Base-by-base conservation (phyloP, 2,888 invertebrate genomes). In the Pterostichus niger region DNA sequence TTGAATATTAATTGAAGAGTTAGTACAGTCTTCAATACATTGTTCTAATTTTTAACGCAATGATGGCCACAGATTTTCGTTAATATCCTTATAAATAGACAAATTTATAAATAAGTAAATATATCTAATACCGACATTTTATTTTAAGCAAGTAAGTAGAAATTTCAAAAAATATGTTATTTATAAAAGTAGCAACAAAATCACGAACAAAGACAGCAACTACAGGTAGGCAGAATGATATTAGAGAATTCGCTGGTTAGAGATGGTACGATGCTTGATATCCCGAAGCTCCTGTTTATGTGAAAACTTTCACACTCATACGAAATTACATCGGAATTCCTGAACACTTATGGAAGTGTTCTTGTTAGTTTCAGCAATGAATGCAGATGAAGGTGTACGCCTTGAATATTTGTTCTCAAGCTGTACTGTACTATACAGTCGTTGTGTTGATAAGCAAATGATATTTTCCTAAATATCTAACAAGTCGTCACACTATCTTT, bases 271-370 rank as follows among this genome's bases (percentile, higher is more conserved):
- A 59, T 59, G 59, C 59, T 59, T 59, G 59, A 59, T 59, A 11
- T 59, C 59, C 59, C 59, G 59, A 59, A 59, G 59, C 59, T 59
- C 59, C 59, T 59, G 59, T 59, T 59, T 59, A 59, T 59, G 59
- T 59, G 59, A 59, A 59, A 59, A 59, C 59, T 59, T 59, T 10
- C 59, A 31, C 59, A 59, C 59, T 59, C 59, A 59, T 59, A 59
- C 59, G 31, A 59, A 59, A 59, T 59, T 59, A 59, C 59, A 59
- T 59, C 59, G 59, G 59, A 59, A 59, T 59, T 59, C 59, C 17
- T 59, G 59, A 59, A 59, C 59, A 31, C 59, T 59, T 59, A 59
- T 59, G 59, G 59, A 59, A 59, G 59, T 59, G 59, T 59, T 59
- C 59, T 59, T 59, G 59, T 59, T 59, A 59, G 59, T 59, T 59